A percentile compares a stretch with the other conserved stretches of the same genome.
Evolutionary conservation across 2,113 vertebrate species (phyloP).

Genomic region (Salvelinus namaycush): DNA sequence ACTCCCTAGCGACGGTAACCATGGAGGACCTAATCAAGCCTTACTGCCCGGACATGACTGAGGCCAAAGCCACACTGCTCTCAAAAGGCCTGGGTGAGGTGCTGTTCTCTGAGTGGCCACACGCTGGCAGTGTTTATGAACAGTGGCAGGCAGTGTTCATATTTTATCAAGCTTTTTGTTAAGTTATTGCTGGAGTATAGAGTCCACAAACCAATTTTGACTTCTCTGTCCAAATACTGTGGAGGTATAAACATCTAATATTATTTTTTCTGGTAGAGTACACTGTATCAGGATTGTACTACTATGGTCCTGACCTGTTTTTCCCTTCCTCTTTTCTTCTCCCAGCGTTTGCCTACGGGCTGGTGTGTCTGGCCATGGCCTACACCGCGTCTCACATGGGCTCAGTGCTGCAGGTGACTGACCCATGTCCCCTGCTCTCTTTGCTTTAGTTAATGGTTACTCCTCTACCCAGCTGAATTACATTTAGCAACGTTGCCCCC

Average conservation of each 20-base stretch:
- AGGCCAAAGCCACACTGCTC: conserved; percentile 80
- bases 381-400: conserved; percentile 92
- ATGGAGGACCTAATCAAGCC: conserved; percentile 96
- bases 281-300: too few species aligned
- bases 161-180: too few species aligned
- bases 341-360: conserved; percentile 85
- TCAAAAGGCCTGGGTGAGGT: conserved; percentile 86
- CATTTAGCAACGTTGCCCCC: too few species aligned
- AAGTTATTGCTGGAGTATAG: too few species aligned
- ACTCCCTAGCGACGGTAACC: conserved; percentile 92
- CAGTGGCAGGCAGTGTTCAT: too few species aligned
- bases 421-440: neutral
- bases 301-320: too few species aligned
- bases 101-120: neutral
- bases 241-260: too few species aligned
- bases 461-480: neutral
- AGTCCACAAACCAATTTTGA: too few species aligned
- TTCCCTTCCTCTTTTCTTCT: neutral
- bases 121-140: neutral
- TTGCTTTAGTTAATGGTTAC: too few species aligned
- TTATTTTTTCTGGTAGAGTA: too few species aligned
- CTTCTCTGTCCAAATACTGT: too few species aligned
- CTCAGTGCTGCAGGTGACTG: conserved; percentile 85
- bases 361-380: conserved; percentile 95
- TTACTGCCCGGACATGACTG: conserved; percentile 78